Base-by-base conservation (phyloP, 2,113 vertebrate genomes). In the Rhinoptilus africanus region DNA sequence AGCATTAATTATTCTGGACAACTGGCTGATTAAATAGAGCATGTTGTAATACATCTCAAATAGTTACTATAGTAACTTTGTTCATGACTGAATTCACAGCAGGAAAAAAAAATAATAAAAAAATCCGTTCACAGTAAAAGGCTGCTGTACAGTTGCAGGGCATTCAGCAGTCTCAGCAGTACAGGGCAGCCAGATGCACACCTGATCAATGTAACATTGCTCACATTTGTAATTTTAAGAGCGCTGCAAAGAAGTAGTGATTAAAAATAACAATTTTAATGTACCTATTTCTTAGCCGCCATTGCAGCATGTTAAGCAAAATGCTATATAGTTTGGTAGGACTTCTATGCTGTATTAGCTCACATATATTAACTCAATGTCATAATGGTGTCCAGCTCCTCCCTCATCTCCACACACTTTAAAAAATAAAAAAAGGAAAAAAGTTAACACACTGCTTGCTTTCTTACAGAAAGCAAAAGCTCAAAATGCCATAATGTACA, bases 21-120 rank as follows among this genome's bases (percentile, higher is more conserved):
- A 89, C 39, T 82, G 47, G 37, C 15, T 92, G 56, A 92, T 85
- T 91, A 87, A 93, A 79, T n/a, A 85, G 78, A 94, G 74, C 77
- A 68, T 59, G 67, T 39, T 79, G 50, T n/a, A 89, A 92, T 37
- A 85, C 26, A 88, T 50, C 73, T 83, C 57, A 64, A 87, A 75
- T 8, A 94, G 81, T 92, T 92, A 92, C 88, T 81, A 85, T 51
- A 92, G 94, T 72, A 94, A 95, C 84, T 92, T 91, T 53, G 51
- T 51, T 63, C 69, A 78, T 11, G 27, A 91, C 64, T 64, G 68
- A 89, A 91, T 71, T 66, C 56, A 91, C 53, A 91, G 41, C 32
- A 86, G 37, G 20, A 18, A 69, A 74, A 88, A 12, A 34, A 68
- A 47, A 18, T 17, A 18, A 32, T 22, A n/a, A 37, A n/a, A 81